These are phyloP conservation scores for Apodemia zela DNA, from an alignment of 2,888 invertebrate genomes.

Conservation along the genomic window DNA sequence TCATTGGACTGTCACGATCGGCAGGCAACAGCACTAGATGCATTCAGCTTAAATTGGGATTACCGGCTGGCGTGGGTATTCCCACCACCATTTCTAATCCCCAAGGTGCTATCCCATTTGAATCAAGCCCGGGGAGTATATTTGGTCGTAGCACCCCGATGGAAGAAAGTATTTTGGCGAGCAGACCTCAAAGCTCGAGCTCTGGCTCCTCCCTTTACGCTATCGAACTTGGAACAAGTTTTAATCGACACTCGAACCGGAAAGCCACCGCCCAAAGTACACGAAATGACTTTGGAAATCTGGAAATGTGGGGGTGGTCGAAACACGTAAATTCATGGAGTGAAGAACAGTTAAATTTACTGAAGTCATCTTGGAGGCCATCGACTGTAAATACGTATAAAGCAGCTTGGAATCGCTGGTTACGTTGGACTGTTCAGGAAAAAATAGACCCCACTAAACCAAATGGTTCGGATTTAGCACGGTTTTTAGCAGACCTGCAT, in stretches of 20 bases:
- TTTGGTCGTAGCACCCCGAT: constrained; percentile 23
- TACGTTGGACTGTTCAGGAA: constrained; percentile 25
- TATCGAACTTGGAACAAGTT: constrained; percentile 17
- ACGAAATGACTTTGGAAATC: constrained; percentile 23
- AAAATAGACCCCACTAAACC: constrained; percentile 22
- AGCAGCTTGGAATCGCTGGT: constrained; percentile 34
- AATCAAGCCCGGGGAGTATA: constrained; percentile 29
- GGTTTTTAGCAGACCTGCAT: constrained; percentile 27
- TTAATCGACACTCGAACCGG: no score
- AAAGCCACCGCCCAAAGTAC: no score
- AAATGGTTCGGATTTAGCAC: neutral
- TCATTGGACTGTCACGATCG: constrained; percentile 26
- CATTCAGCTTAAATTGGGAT: constrained; percentile 29
- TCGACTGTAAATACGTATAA: constrained; percentile 30
- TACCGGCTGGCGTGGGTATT: constrained; percentile 32
- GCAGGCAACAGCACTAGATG: constrained; percentile 28
- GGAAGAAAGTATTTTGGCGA: constrained; percentile 38
- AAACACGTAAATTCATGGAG: constrained; percentile 25
- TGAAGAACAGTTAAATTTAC: constrained; percentile 20
- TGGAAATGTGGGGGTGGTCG: constrained; percentile 34
- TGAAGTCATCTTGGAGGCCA: constrained; percentile 27
- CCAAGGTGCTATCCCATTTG: constrained; percentile 28
- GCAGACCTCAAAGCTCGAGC: constrained; percentile 28
- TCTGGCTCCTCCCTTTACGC: constrained; percentile 30
- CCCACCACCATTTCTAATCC: constrained; percentile 26